phyloP scores from a whole-genome alignment of 2,888 invertebrate genomes.

The Ormyrus labotus region DNA sequence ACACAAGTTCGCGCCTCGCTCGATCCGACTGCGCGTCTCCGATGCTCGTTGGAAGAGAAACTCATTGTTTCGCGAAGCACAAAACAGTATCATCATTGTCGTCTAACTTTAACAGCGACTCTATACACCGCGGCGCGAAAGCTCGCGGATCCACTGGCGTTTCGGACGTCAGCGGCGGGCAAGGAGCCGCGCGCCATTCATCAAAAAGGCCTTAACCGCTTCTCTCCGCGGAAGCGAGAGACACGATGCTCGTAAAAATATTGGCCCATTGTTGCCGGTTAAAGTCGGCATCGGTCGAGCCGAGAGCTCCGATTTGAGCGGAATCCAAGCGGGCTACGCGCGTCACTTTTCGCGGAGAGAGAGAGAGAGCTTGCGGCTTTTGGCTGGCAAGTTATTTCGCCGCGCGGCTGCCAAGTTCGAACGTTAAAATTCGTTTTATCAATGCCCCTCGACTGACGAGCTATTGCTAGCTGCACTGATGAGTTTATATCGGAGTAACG shows the following conservation, averaged over 20 bases:
- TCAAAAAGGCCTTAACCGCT: conserved; percentile 15
- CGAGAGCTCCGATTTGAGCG: conserved; percentile 6
- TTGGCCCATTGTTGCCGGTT: conserved; percentile 35
- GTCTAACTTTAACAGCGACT: background rate
- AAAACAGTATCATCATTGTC: background rate
- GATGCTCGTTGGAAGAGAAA: too few relatives aligned
- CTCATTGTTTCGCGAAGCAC: too few relatives aligned
- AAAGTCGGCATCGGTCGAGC: background rate
- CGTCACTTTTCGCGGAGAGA: conserved; percentile 6
- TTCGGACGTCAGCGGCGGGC: too few relatives aligned
- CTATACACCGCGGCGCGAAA: background rate
- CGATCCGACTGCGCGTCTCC: too few relatives aligned
- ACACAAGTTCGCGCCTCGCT: too few relatives aligned
- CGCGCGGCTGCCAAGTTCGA: conserved; percentile 36
- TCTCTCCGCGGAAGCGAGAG: background rate
- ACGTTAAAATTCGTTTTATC: conserved; percentile 47
- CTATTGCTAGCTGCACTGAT: conserved; percentile 12
- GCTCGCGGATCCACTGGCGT: too few relatives aligned
- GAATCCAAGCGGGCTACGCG: conserved; percentile 29
- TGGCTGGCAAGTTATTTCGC: conserved; percentile 23
- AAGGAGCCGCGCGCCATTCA: background rate
- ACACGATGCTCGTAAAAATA: background rate
- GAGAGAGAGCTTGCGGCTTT: background rate
- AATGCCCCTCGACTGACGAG: conserved; percentile 38
- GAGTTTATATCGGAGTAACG: conserved; percentile 42